Evolutionary conservation across 2,797 vertebrate species (phyloP).

Genomic region (Antrozous pallidus): DNA sequence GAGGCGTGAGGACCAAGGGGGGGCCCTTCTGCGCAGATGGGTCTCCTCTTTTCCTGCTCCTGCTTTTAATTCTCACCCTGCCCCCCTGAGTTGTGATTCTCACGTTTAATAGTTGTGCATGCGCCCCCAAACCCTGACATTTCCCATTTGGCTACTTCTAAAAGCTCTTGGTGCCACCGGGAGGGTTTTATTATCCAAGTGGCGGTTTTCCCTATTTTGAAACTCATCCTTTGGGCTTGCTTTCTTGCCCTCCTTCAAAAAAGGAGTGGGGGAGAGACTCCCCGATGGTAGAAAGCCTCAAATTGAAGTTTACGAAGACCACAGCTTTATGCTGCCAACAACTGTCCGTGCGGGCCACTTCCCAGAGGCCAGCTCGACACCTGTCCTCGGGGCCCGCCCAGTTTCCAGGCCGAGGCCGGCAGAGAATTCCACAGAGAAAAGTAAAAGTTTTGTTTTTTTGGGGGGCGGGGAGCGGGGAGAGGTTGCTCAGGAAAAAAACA

Average conservation of each 20-base stretch:
- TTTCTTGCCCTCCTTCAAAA: constrained; percentile 17
- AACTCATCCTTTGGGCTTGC: constrained; percentile 53
- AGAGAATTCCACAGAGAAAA: constrained; percentile 77
- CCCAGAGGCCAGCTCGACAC: constrained; percentile 12
- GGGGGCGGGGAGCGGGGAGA: neutral
- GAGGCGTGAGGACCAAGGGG: constrained; percentile 74
- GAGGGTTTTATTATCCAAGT: constrained; percentile 64
- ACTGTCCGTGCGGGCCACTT: constrained; percentile 32
- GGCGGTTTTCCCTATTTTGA: constrained; percentile 59
- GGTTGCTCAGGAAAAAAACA: constrained; percentile 19
- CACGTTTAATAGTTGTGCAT: constrained; percentile 81
- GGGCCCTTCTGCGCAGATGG: constrained; percentile 67
- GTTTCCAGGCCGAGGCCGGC: constrained; percentile 71
- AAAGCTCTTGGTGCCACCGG: constrained; percentile 67
- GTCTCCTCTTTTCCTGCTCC: constrained; percentile 64
- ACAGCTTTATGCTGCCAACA: constrained; percentile 71
- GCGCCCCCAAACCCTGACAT: constrained; percentile 76
- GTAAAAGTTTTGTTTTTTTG: constrained; percentile 44
- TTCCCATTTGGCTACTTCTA: constrained; percentile 74
- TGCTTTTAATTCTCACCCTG: constrained; percentile 63
- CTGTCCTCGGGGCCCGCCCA: constrained; percentile 29
- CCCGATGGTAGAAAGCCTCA: constrained; percentile 7
- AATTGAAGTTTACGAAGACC: constrained; percentile 48
- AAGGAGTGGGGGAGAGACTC: constrained; percentile 6
- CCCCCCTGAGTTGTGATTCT: constrained; percentile 70